phyloP scores from a whole-genome alignment of 1,140 invertebrate genomes.

The Trialeurodes vaporariorum region DNA sequence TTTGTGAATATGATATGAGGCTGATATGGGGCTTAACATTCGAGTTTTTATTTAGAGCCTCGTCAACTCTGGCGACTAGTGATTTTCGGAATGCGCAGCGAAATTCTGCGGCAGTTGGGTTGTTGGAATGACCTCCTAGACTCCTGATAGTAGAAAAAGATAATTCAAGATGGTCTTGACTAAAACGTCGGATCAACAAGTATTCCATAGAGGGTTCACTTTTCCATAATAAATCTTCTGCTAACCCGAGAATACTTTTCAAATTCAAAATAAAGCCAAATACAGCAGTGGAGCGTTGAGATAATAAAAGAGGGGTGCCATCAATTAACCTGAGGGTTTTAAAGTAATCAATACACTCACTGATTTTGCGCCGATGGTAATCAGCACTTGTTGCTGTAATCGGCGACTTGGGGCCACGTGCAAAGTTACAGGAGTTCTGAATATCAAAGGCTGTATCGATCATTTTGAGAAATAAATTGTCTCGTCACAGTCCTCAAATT shows the following conservation, averaged over 20 bases:
- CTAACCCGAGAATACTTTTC: neutral
- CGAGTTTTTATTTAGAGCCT: constrained; percentile 16
- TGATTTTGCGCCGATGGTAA: too few relatives aligned
- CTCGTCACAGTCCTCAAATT: neutral
- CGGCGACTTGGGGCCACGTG: too few relatives aligned
- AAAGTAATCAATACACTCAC: too few relatives aligned
- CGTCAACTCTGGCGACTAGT: constrained; percentile 19
- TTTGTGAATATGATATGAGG: too few relatives aligned
- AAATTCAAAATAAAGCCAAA: neutral
- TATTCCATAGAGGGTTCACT: constrained; percentile 10
- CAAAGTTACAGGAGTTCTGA: neutral
- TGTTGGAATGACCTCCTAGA: constrained; percentile 22
- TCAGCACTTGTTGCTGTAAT: too few relatives aligned
- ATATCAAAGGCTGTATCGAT: neutral
- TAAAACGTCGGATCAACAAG: constrained; percentile 22
- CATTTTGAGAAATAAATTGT: neutral
- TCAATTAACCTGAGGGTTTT: too few relatives aligned
- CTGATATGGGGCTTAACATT: too few relatives aligned
- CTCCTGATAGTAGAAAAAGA: constrained; percentile 22
- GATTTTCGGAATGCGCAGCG: constrained; percentile 21
- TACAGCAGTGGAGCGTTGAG: too few relatives aligned
- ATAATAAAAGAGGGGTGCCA: too few relatives aligned
- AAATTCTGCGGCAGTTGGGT: constrained; percentile 22
- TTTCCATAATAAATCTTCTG: neutral
- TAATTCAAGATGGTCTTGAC: constrained; percentile 23